Evolutionary conservation across 2,797 vertebrate species (phyloP), one percentile per base, ranked within the genome.

Genomic region (Cyclura pinguis): DNA sequence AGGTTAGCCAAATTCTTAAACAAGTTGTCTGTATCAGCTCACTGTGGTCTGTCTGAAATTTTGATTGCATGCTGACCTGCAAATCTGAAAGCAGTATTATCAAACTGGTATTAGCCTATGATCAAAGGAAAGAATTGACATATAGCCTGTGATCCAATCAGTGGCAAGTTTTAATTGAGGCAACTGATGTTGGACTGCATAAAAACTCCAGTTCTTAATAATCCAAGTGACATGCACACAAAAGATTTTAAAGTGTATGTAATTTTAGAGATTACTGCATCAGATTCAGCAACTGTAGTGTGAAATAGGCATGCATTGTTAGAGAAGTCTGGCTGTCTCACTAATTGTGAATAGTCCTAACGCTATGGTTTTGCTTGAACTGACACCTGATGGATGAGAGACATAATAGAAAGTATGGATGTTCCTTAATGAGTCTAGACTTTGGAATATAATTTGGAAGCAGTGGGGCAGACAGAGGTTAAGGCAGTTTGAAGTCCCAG

Each of bases 1-100:
- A 47, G 10, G 18, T 47, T 4, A 27, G 18, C 18, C 0, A n/a
- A 42, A 18, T 0, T 0, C 42, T 0, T 0, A 76, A 20, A 35
- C 0, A 5, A 10, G 0, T 1, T 0, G 55, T 5, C 0, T 50
- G 24, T 42, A 1, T 0, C 35, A 64, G 57, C n/a, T 62, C 72
- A 88, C 85, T 76, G 87, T 38, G 7, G 47, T 14, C 47, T 72
- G 32, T 16, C 13, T 22, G 14, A 74, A 88, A 64, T 83, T 73
- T 64, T 73, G 24, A 47, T 74, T 47, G 38, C 29, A 64, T 52
- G 35, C 78, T 88, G 0, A 32, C 10, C 0, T 0, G 73, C 18
- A 0, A 5, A 85, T 80, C 55, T 0, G 0, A 92, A 81, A 52
- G 0, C 62, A 64, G 84, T 69, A 52, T 27, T 57, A 91, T 47